Percentiles rank a stretch among this genome's conserved stretches.
phyloP scores from a whole-genome alignment of 2,113 vertebrate genomes.

The Podarcis raffonei region DNA sequence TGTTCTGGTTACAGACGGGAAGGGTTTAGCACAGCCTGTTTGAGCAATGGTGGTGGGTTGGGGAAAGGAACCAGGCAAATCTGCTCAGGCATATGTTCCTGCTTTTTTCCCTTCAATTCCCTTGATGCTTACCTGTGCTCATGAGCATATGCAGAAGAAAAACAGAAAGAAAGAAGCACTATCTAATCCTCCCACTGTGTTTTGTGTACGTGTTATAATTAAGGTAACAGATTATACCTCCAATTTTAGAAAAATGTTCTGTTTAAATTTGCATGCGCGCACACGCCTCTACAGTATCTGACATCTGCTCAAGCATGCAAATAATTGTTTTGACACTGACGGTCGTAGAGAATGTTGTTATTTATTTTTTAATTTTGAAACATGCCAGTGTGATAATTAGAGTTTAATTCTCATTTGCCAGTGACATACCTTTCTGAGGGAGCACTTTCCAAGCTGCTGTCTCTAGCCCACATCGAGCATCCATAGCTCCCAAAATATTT shows the following conservation, averaged over 20 bases:
- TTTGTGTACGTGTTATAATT: slow-evolving; percentile 55
- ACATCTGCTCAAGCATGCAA: slow-evolving; percentile 61
- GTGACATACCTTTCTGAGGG: slow-evolving; percentile 41
- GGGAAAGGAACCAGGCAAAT: neutral
- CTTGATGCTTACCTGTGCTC: slow-evolving; percentile 27
- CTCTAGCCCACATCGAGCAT: neutral
- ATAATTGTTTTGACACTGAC: slow-evolving; percentile 69
- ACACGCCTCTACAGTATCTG: slow-evolving; percentile 43
- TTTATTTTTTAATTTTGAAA: slow-evolving; percentile 46
- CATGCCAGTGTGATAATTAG: slow-evolving; percentile 55
- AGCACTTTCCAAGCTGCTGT: slow-evolving; percentile 28
- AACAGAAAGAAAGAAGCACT: slow-evolving; percentile 47
- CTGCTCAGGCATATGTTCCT: neutral
- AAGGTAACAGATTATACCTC: slow-evolving; percentile 49
- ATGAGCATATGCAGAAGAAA: slow-evolving; percentile 9
- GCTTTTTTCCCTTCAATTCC: neutral
- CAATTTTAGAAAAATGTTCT: slow-evolving; percentile 53
- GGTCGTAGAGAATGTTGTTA: slow-evolving; percentile 52
- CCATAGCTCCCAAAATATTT: neutral
- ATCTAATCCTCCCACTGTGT: slow-evolving; percentile 30
- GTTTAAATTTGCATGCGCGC: slow-evolving; percentile 58
- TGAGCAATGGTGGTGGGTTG: neutral
- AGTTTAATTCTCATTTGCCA: slow-evolving; percentile 58
- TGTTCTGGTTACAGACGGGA: neutral
- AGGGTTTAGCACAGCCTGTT: neutral